phyloP scores from a whole-genome alignment of 2,888 invertebrate species.

The Dyspetes luteomarginatus region DNA sequence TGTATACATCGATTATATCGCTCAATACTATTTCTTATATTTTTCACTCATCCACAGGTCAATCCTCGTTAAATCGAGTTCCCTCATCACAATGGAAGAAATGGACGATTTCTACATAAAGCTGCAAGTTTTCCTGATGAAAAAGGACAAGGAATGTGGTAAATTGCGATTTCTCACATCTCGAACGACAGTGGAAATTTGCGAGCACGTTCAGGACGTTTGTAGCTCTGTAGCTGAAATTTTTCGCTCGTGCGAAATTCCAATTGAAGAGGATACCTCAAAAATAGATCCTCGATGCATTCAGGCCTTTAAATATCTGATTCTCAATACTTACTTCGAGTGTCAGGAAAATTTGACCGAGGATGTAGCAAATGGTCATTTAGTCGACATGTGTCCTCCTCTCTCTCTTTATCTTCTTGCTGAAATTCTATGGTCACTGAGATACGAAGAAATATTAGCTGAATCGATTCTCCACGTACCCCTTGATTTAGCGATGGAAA shows the following conservation, averaged over 20 bases:
- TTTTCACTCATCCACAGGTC: neutral
- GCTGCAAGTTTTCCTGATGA: constrained; percentile 70
- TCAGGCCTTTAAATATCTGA: constrained; percentile 73
- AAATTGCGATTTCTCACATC: constrained; percentile 71
- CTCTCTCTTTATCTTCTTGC: constrained; percentile 78
- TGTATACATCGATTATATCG: no score
- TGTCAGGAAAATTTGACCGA: constrained; percentile 75
- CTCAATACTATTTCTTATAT: neutral
- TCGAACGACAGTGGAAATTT: constrained; percentile 72
- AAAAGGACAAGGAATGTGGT: constrained; percentile 67
- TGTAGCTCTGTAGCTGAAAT: constrained; percentile 64
- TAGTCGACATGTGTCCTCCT: constrained; percentile 78
- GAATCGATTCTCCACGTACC: constrained; percentile 77
- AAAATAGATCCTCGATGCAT: constrained; percentile 60
- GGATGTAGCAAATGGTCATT: constrained; percentile 74
- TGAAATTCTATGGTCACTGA: constrained; percentile 75
- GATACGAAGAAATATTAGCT: constrained; percentile 75
- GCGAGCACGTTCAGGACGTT: constrained; percentile 67
- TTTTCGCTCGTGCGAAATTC: constrained; percentile 52
- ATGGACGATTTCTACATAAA: constrained; percentile 69
- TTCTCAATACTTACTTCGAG: constrained; percentile 78
- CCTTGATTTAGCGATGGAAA: constrained; percentile 76
- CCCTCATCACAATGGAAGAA: constrained; percentile 51
- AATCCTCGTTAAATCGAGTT: neutral
- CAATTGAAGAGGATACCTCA: constrained; percentile 45